phyloP scores from a whole-genome alignment of 2,113 vertebrate species.

The Calonectris borealis region DNA sequence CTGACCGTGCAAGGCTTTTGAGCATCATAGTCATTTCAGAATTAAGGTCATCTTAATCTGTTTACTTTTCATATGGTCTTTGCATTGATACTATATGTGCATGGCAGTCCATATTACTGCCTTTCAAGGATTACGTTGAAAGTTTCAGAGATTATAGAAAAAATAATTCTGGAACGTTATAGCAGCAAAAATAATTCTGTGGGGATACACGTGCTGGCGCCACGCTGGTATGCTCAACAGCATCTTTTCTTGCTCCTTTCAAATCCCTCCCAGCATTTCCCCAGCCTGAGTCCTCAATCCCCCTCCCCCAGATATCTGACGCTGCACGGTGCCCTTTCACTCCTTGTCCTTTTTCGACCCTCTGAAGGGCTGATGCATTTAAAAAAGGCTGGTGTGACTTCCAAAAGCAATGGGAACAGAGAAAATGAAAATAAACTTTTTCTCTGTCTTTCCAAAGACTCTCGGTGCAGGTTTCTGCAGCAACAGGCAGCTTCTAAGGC shows the following conservation, averaged over 20 bases:
- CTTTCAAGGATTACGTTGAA: not conserved
- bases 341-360: not conserved
- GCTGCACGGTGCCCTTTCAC: rapidly evolving
- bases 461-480: not conserved
- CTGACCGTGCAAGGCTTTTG: not conserved
- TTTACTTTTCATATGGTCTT: not conserved
- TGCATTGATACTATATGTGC: not conserved
- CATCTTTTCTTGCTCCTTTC: not conserved
- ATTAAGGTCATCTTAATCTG: not conserved
- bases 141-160: not conserved
- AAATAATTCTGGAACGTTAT: not conserved
- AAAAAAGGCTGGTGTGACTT: not conserved
- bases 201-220: not conserved
- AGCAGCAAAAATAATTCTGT: not conserved
- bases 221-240: not conserved
- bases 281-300: not conserved
- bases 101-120: not conserved
- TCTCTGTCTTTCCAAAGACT: not conserved
- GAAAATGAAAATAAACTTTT: not conserved
- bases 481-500: not conserved
- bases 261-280: not conserved
- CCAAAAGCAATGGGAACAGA: not conserved
- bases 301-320: no score
- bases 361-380: not conserved
- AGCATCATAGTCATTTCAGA: not conserved